A percentile compares a stretch with the other conserved stretches of the same genome.
These are phyloP conservation scores for Drosophila mimetica DNA, from an alignment of 2,888 invertebrate species.

Conservation along the genomic window DNA sequence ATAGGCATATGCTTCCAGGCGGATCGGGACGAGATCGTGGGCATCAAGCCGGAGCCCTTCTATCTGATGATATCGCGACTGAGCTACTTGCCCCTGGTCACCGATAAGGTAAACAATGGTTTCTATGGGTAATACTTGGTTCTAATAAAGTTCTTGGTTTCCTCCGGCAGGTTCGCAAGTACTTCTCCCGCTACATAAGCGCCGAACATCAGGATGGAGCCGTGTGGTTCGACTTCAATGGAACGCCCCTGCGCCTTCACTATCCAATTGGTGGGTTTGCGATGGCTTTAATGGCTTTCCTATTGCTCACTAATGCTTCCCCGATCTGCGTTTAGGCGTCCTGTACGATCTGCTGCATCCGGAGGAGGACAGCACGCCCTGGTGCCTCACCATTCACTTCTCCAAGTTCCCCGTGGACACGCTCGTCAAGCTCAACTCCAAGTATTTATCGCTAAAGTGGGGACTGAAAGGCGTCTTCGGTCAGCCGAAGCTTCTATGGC, in stretches of 20 bases:
- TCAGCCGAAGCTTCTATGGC: background rate
- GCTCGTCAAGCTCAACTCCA: constrained; percentile 93
- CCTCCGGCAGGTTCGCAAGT: constrained; percentile 95
- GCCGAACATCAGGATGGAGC: constrained; percentile 93
- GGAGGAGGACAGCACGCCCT: constrained; percentile 92
- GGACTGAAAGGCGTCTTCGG: background rate
- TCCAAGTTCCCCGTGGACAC: constrained; percentile 96
- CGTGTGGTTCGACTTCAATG: constrained; percentile 97
- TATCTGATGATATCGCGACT: constrained; percentile 96
- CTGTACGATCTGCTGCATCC: constrained; percentile 92
- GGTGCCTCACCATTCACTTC: constrained; percentile 97
- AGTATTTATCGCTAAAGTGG: constrained; percentile 85
- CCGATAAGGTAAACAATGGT: constrained; percentile 91
- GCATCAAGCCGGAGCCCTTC: constrained; percentile 95
- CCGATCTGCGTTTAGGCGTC: constrained; percentile 87
- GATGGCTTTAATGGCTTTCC: background rate
- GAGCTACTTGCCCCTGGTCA: constrained; percentile 97
- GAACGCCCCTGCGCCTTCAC: constrained; percentile 95
- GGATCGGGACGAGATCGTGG: constrained; percentile 94
- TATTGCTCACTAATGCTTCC: constrained; percentile 20
- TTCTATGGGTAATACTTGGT: too few relatives aligned
- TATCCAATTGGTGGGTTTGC: constrained; percentile 87
- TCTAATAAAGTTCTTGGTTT: too few relatives aligned
- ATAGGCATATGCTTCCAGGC: constrained; percentile 96
- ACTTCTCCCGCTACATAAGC: constrained; percentile 93